These are phyloP conservation scores for Cataglyphis cursor DNA, from an alignment of 2,888 invertebrate species.

Conservation along the genomic window DNA sequence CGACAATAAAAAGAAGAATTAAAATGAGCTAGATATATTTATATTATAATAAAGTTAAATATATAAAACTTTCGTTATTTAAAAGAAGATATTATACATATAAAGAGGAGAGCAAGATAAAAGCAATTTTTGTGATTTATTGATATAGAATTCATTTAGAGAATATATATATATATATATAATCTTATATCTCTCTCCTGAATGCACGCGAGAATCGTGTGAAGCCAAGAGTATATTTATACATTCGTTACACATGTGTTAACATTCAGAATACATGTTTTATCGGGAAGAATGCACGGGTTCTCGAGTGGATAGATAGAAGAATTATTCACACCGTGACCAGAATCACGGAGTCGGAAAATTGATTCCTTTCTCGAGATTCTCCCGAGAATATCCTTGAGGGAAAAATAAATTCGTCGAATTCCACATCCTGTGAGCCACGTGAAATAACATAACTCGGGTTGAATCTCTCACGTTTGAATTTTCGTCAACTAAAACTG, in stretches of 20 bases:
- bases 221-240: slow-evolving; percentile 8
- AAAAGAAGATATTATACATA: not conserved
- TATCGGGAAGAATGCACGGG: slow-evolving; percentile 27
- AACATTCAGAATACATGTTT: slow-evolving; percentile 40
- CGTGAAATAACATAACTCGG: slow-evolving; percentile 38
- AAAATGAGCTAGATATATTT: not conserved
- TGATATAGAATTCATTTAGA: not conserved
- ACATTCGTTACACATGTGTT: slow-evolving; percentile 3
- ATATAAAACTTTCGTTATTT: not conserved
- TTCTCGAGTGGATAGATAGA: slow-evolving; percentile 39
- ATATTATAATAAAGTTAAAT: not conserved
- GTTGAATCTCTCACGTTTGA: slow-evolving; percentile 46
- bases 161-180: not conserved
- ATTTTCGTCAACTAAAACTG: slow-evolving; percentile 40
- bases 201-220: not conserved
- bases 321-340: slow-evolving; percentile 59
- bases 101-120: not conserved
- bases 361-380: slow-evolving; percentile 70
- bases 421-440: slow-evolving; percentile 37
- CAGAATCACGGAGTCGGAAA: slow-evolving; percentile 72
- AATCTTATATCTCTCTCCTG: not conserved
- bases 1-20: not conserved
- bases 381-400: slow-evolving; percentile 50
- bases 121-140: not conserved
- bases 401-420: slow-evolving; percentile 68